Evolutionary conservation across 2,888 invertebrate genomes (phyloP).

Genomic region (Plagodis dolabraria): DNA sequence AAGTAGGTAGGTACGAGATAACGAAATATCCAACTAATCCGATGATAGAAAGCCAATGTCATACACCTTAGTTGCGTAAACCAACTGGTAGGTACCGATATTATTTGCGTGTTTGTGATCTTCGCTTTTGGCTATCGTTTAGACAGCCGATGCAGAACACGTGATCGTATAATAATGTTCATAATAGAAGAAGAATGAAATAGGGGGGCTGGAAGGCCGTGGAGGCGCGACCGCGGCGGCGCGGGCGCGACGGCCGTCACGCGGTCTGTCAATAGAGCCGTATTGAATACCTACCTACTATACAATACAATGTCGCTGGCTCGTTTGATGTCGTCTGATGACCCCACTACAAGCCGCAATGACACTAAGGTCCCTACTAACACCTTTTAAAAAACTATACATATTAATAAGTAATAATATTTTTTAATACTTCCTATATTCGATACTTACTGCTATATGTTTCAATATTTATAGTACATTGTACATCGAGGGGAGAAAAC

Average conservation of each 20-base stretch:
- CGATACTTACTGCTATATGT: no score
- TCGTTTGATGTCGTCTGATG: conserved; percentile 50
- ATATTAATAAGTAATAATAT: no score
- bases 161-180: conserved; percentile 5
- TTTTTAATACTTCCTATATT: no score
- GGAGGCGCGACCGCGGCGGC: conserved; percentile 29
- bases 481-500: no score
- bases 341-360: conserved; percentile 64
- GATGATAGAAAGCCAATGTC: conserved; percentile 29
- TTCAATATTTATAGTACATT: no score
- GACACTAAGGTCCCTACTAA: conserved; percentile 35
- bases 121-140: conserved; percentile 4
- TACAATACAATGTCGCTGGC: conserved; percentile 56
- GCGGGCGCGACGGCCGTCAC: conserved; percentile 37
- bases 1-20: conserved; percentile 11
- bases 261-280: conserved; percentile 57
- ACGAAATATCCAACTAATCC: conserved; percentile 15
- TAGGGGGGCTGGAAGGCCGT: conserved; percentile 17
- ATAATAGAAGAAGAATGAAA: conserved; percentile 3
- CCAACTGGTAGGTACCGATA: background rate
- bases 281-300: conserved; percentile 41
- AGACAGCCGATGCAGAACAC: conserved; percentile 5
- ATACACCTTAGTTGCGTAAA: conserved; percentile 21
- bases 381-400: no score
- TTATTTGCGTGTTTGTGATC: conserved; percentile 14